Evolutionary conservation across 92 coral and sea anemone species (phyloP), one percentile per base, ranked within the genome.

Genomic region (Siderastrea radians): DNA sequence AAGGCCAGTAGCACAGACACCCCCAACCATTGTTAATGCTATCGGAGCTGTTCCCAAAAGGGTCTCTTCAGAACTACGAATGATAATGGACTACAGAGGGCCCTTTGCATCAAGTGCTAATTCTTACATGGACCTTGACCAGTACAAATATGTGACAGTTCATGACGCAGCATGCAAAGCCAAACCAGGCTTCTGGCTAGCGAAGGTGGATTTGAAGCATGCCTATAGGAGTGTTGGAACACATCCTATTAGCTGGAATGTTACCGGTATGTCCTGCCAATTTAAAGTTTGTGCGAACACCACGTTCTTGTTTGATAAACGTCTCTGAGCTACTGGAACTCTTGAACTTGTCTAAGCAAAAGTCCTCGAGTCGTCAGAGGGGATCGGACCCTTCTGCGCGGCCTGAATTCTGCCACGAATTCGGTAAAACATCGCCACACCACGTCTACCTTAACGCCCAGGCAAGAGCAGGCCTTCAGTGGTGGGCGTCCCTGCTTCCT

Each of bases 341-440:
- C 4, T 66, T 76, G 13, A 75, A 76, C 83, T 76, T 45, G 54
- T 76, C 83, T 17, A 74, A 89, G 84, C 74, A 77, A 68, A 83
- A 85, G 78, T 19, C 77, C 88, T 57, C 53, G 82, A 1, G 92
- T 89, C 8, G 84, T 89, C 82, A 59, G 88, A 78, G 81, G 83
- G 65, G 93, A 81, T 62, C 77, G 82, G 45, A 90, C 72, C 59
- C 59, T 84, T 64, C 49, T 84, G 73, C 67, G 82, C 8, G 88
- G 77, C 26, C 76, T 90, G 57, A 76, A 83, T 50, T 71, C 87
- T 78, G 53, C 76, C 10, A 72, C 62, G 77, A 76, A 77, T 43
- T 85, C 89, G 26, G 83, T 57, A 16, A 76, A 85, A 55, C 77
- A 50, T 48, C 75, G 49, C 15, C 63, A 64, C 88, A 74, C 48